Conservation (phyloP, 2,888 invertebrate species). For the Campoplex capitator region DNA sequence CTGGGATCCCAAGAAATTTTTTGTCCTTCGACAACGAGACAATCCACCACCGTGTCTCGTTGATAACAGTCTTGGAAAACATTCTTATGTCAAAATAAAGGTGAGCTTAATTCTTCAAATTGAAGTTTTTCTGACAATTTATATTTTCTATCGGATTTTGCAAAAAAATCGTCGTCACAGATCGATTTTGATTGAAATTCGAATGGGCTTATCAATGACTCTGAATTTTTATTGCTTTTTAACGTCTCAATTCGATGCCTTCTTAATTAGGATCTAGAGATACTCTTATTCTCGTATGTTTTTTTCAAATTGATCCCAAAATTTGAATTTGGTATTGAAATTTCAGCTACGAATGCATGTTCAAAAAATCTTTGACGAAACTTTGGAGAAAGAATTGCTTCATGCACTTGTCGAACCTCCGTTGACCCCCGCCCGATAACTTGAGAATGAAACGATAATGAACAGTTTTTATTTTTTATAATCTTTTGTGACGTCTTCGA, state of each 20-base stretch:
- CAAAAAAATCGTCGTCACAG: background rate
- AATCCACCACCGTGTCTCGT: slow-evolving; percentile 88
- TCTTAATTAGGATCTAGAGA: no score
- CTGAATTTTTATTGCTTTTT: background rate
- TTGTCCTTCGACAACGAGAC: slow-evolving; percentile 84
- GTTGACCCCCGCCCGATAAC: slow-evolving; percentile 53
- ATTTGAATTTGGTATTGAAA: background rate
- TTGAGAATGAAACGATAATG: slow-evolving; percentile 15
- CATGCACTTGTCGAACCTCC: slow-evolving; percentile 10
- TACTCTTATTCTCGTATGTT: no score
- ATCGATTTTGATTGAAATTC: background rate
- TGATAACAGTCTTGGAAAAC: slow-evolving; percentile 87
- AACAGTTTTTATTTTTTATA: background rate
- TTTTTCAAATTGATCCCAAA: background rate
- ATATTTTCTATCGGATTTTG: background rate
- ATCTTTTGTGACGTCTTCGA: slow-evolving; percentile 7
- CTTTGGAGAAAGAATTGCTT: background rate
- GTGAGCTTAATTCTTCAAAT: slow-evolving; percentile 81
- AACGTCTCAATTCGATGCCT: background rate
- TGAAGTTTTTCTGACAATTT: background rate
- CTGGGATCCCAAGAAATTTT: slow-evolving; percentile 85
- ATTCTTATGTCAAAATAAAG: slow-evolving; percentile 88
- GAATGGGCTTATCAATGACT: background rate
- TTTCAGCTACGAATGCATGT: background rate
- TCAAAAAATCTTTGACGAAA: background rate